Evolutionary conservation across 2,113 vertebrate species (phyloP), one percentile per base, ranked within the genome.

Genomic region (Neolamprologus hecqui): DNA sequence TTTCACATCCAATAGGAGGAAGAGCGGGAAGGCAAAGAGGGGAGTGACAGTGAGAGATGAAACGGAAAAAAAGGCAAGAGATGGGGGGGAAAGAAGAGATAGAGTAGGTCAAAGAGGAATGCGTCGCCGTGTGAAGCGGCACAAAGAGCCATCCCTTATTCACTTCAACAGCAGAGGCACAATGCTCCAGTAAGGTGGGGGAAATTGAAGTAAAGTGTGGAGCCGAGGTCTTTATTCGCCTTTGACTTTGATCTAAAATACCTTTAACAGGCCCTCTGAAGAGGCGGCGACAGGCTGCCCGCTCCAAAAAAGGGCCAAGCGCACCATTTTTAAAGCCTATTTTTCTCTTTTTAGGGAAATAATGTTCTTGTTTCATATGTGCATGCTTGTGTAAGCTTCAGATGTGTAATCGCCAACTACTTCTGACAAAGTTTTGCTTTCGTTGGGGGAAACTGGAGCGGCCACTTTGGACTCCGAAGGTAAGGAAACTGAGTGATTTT

Each of bases 171-270:
- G 86, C 79, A 23, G 84, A 79, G 68, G 81, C 89, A 94, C 90
- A 94, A 93, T 88, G 86, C 86, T 80, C 35, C 51, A 9, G 90
- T 57, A 73, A 84, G 88, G 84, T 51, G 90, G 87, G 90, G 89
- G 87, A 85, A 90, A 94, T 90, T 92, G 90, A 88, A 88, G 89
- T 86, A 92, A 94, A 93, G 92, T 93, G 88, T 79, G 89, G 54
- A 87, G 92, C 86, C 65, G 35, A 84, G 84, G 89, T 93, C 89
- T 94, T 93, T 94, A 94, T 91, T 90, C 83, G 54, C 85, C 87
- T 87, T 83, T 87, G 83, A 92, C 92, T 96, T 93, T 95, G 93
- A 95, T 94, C 93, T 92, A 84, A 95, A 95, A 94, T 75, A 93
- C 86, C 87, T 92, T 89, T 86, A 94, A 92, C 86, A 88, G 93